phyloP scores from a whole-genome alignment of 1,140 invertebrate species.

The Aricia agestis region DNA sequence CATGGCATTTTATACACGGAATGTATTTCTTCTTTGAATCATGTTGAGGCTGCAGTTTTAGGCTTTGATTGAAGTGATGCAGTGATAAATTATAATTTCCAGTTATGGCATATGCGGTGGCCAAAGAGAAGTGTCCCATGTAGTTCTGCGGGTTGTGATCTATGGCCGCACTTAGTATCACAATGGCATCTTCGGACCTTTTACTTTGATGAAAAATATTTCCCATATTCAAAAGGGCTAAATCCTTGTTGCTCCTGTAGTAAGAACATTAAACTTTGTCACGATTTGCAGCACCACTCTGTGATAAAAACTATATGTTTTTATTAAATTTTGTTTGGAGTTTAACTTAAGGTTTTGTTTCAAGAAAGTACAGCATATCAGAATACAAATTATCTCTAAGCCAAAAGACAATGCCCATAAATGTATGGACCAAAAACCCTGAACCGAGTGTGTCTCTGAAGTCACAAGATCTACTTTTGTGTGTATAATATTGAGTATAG shows the following conservation, averaged over 20 bases:
- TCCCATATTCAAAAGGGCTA: slow-evolving; percentile 88
- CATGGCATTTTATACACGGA: slow-evolving; percentile 55
- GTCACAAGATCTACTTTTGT: too few relatives aligned
- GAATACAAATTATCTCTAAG: too few relatives aligned
- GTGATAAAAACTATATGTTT: too few relatives aligned
- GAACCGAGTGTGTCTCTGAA: too few relatives aligned
- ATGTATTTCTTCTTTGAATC: slow-evolving; percentile 5
- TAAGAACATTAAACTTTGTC: slow-evolving; percentile 4
- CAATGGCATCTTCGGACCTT: slow-evolving; percentile 85
- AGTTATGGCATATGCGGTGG: slow-evolving; percentile 84
- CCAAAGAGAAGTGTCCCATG: slow-evolving; percentile 86
- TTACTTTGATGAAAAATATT: slow-evolving; percentile 87
- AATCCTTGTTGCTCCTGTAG: slow-evolving; percentile 84
- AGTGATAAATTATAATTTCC: slow-evolving; percentile 81
- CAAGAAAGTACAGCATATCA: too few relatives aligned
- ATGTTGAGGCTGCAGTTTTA: slow-evolving; percentile 71
- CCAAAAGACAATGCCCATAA: too few relatives aligned
- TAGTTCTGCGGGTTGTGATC: slow-evolving; percentile 85
- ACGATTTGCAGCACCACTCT: too few relatives aligned
- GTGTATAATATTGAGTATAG: background rate
- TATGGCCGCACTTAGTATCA: slow-evolving; percentile 86
- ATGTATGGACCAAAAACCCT: too few relatives aligned
- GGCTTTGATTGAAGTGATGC: slow-evolving; percentile 82
- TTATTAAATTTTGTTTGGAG: too few relatives aligned
- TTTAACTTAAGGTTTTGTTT: too few relatives aligned